Base-by-base conservation (phyloP, 1,140 invertebrate genomes). In the Mizuhopecten yessoensis region DNA sequence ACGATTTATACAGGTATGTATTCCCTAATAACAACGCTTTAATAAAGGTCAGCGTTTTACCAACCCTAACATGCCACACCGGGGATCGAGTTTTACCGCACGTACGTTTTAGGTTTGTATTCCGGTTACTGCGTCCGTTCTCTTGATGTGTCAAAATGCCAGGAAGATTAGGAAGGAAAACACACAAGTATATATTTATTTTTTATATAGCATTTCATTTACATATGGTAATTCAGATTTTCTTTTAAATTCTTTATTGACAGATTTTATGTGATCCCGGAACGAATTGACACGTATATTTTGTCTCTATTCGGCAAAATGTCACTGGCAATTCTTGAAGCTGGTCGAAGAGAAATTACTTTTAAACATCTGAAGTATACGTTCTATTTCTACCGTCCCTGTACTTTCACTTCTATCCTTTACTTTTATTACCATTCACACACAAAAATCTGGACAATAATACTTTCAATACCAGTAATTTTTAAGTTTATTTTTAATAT, bases 51-150 rank as follows among this genome's bases (percentile, higher is more conserved):
- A 17, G 13, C n/a, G 23, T 75, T n/a, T 57, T 1, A 13, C n/a
- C 57, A n/a, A 75, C 57, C 57, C n/a, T n/a, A 75, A 29, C 57
- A n/a, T 75, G 57, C 57, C 57, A 75, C 57, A 29, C 57, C 23
- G 57, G 23, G n/a, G 57, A 75, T 75, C n/a, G 0, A 29, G 23
- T 75, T 75, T 17, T 75, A 29, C 57, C 57, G 57, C 57, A 75
- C 57, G 57, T 75, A n/a, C n/a, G 23, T n/a, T 1, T 23, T 29
- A n/a, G 57, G 57, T 75, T 75, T 75, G 11, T 75, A 75, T 75
- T n/a, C 57, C 57, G 29, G 57, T n/a, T 9, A 75, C 57, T n/a
- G 57, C n/a, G 57, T 75, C n/a, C 57, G 57, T 29, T 75, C 57
- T 17, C 17, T 45, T 45, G 9, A 45, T 45, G 42, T 75, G 57